Evolutionary conservation across 2,888 invertebrate species (phyloP), one percentile per base, ranked within the genome.

Genomic region (Autographa pulchrina): DNA sequence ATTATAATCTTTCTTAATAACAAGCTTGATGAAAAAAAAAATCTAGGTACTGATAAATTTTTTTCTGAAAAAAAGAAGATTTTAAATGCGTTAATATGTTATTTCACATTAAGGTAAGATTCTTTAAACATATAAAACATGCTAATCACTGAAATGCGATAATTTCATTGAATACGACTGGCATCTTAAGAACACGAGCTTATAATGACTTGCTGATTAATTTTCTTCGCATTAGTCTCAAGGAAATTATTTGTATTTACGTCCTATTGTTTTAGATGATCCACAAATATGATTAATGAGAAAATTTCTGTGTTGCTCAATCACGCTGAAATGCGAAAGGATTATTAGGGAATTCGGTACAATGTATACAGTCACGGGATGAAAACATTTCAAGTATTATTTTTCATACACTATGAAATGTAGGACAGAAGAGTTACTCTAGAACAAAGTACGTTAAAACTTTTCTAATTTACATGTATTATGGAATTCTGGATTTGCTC

Each of bases 181-280:
- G 9, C 11, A 18, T 20, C n/a, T 48, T 6, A 54, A 20, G 25
- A 56, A 14, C 13, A 54, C n/a, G 7, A 48, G 43, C 48, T 48
- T 48, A 56, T 2, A 25, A 56, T 56, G 54, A 56, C 20, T 56
- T 56, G 54, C 54, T 54, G 54, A 54, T 54, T 54, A 54, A 54
- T 20, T 54, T 54, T 20, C 54, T 54, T 54, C 54, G 9, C 54
- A 56, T 65, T 65, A 68, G 25, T 25, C 56, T 38, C 20, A 72
- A 43, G 54, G 48, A 61, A 38, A 56, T 58, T 62, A 48, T 52
- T 52, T 68, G 65, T 68, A 71, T 72, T 71, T 58, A 58, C 64
- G 62, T 70, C 48, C 25, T 25, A 56, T 56, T 56, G 54, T 56
- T 56, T 48, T 3, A 56, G 20, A 13, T 25, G 25, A 56, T 20